Conservation (phyloP, 2,888 invertebrate species). For the Panopea generosa region DNA sequence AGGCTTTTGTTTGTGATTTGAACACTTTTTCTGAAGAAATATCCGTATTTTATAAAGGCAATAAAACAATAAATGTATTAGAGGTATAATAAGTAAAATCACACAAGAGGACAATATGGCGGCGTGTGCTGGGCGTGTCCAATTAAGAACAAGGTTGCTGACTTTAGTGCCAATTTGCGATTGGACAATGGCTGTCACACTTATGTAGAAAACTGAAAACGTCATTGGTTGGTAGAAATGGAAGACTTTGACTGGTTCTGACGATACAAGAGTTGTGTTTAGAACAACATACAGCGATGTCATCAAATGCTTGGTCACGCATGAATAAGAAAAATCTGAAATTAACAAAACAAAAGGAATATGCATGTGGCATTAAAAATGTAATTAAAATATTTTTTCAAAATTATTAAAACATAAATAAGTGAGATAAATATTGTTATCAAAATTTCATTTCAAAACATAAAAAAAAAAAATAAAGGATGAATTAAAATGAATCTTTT, state of each 20-base stretch:
- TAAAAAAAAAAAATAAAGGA: too few relatives aligned
- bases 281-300: background rate
- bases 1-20: background rate
- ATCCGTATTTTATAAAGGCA: constrained; percentile 24
- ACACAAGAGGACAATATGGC: constrained; percentile 29
- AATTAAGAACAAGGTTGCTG: constrained; percentile 5
- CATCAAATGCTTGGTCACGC: background rate
- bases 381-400: too few relatives aligned
- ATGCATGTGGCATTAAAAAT: too few relatives aligned
- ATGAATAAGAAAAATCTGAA: background rate
- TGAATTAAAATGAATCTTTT: too few relatives aligned
- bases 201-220: constrained; percentile 1
- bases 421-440: too few relatives aligned
- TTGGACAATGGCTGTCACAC: too few relatives aligned
- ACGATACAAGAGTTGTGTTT: background rate
- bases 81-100: constrained; percentile 22
- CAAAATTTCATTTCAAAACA: too few relatives aligned
- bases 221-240: constrained; percentile 11
- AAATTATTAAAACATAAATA: too few relatives aligned
- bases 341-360: background rate
- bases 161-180: too few relatives aligned
- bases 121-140: constrained; percentile 2
- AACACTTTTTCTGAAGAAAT: constrained; percentile 31
- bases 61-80: constrained; percentile 35
- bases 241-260: constrained; percentile 2